Evolutionary conservation across 2,888 invertebrate species (phyloP).

Genomic region (Syrista parreyssii): DNA sequence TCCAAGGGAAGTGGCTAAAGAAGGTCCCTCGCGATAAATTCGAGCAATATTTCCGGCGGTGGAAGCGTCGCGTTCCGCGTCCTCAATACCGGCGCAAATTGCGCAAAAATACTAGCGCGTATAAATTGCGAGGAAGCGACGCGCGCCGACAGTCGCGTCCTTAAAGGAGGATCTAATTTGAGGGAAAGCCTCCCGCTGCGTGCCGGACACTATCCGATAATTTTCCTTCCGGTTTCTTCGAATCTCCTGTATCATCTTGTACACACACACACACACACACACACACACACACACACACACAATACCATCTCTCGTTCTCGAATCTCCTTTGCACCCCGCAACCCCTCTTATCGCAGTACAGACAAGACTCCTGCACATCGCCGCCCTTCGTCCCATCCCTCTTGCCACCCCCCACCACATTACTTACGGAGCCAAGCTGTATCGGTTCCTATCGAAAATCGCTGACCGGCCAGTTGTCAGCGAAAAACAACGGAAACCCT

Average conservation of each 20-base stretch:
- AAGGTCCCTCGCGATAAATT: slow-evolving; percentile 43
- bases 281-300: slow-evolving; percentile 12
- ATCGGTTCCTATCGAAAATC: slow-evolving; percentile 16
- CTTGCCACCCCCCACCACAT: neutral
- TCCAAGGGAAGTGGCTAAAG: neutral
- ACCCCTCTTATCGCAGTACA: neutral
- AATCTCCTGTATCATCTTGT: slow-evolving; percentile 27
- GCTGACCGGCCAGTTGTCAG: slow-evolving; percentile 12
- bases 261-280: slow-evolving; percentile 23
- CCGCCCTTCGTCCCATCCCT: neutral
- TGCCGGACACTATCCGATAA: no score
- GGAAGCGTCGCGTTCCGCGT: slow-evolving; percentile 43
- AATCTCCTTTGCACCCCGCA: neutral
- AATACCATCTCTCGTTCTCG: neutral
- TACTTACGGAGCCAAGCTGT: neutral
- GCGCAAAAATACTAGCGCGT: slow-evolving; percentile 51
- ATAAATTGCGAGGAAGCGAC: slow-evolving; percentile 46
- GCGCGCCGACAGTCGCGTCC: slow-evolving; percentile 34
- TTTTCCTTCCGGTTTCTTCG: neutral
- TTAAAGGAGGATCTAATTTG: slow-evolving; percentile 45
- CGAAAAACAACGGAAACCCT: slow-evolving; percentile 12
- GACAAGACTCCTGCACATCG: no score
- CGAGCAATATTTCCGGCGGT: slow-evolving; percentile 48
- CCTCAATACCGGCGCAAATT: slow-evolving; percentile 54
- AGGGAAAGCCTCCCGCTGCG: slow-evolving; percentile 36